Evolutionary conservation across 2,797 vertebrate species (phyloP), one percentile per base, ranked within the genome.

Genomic region (Fundulus diaphanus): DNA sequence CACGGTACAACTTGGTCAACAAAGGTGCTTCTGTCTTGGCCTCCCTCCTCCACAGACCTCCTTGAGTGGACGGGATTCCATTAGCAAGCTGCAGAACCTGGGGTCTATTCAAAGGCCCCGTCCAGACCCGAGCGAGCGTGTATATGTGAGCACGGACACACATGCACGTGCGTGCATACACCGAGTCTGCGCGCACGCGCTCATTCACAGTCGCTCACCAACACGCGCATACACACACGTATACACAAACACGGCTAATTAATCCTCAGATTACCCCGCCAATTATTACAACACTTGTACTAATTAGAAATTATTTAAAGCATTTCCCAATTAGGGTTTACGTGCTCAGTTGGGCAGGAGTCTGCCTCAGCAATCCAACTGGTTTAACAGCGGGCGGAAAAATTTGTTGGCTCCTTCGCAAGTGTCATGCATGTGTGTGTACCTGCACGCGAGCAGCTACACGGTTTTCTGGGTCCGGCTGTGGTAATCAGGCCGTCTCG

Each of bases 281-380:
- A 96, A 96, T 98, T 97, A 97, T 96, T 96, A 95, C 94, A 92
- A 92, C 95, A 97, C 96, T 96, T 96, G 95, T 94, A 94, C 96
- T 97, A 97, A 97, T 98, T 97, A 97, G 93, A 96, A 96, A 96
- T 95, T 94, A 95, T 96, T 96, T 95, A 96, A 96, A 96, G 95
- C 94, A 96, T 96, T 95, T 93, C 94, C 95, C 95, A 96, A 97
- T 96, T 96, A 96, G 95, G 90, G 94, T 91, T 96, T 95, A 90
- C 91, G 94, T 96, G 95, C 96, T 91, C 83, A 82, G 87, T 91
- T 87, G 87, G 90, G 92, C 91, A 91, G 96, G 95, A 97, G 89
- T 90, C 87, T 96, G 96, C 96, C 96, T 96, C 94, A 94, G 97
- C 97, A 96, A 97, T 92, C 90, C 88, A 82, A 91, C 91, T 81